Percentiles rank a stretch among this genome's conserved stretches.
phyloP scores from a whole-genome alignment of 2,888 invertebrate genomes.

The Andrena marginata region DNA sequence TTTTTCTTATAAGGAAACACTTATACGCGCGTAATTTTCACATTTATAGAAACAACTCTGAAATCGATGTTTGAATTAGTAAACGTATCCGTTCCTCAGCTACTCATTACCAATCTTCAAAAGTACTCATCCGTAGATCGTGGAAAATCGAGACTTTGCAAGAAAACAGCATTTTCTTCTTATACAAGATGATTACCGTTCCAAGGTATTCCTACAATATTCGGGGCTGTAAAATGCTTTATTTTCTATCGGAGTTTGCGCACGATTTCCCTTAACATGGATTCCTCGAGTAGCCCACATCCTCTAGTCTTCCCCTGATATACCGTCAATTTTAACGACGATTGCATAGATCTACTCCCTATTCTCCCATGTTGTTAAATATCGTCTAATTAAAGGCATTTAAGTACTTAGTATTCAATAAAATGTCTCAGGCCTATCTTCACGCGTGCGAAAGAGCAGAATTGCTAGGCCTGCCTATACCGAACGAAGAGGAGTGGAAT shows the following conservation, averaged over 20 bases:
- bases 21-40: neutral
- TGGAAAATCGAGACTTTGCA: too few species aligned
- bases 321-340: constrained; percentile 30
- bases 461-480: constrained; percentile 90
- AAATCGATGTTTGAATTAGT: neutral
- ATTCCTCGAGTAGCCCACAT: constrained; percentile 71
- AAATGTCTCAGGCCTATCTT: constrained; percentile 86
- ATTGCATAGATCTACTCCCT: neutral
- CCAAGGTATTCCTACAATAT: neutral
- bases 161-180: neutral
- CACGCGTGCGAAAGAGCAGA: constrained; percentile 93
- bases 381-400: neutral
- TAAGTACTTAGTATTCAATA: constrained; percentile 11
- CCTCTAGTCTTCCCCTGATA: constrained; percentile 43
- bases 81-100: neutral
- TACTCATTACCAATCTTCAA: neutral
- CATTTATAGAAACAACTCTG: neutral
- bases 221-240: neutral
- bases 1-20: neutral
- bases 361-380: constrained; percentile 2
- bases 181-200: neutral
- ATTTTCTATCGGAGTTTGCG: constrained; percentile 74
- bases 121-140: neutral
- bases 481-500: constrained; percentile 88
- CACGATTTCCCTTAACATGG: constrained; percentile 77